Percentiles rank a stretch among this genome's conserved stretches.
phyloP scores from a whole-genome alignment of 2,113 vertebrate species.

The Microtus ochrogaster region DNA sequence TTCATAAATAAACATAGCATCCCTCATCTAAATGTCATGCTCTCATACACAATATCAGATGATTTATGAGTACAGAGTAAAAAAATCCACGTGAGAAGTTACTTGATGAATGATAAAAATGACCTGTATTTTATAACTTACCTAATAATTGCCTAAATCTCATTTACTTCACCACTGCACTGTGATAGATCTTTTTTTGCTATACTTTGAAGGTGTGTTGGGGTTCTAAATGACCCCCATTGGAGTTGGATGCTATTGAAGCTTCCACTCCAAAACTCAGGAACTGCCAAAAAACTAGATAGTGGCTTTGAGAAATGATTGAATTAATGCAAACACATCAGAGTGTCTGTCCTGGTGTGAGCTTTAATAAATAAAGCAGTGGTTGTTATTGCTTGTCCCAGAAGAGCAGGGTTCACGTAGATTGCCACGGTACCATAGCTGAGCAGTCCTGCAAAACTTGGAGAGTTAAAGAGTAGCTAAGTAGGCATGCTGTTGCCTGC shows the following conservation, averaged over 20 bases:
- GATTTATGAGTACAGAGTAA: neutral
- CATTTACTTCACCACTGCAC: neutral
- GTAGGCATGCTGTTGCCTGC: neutral
- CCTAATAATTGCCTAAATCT: neutral
- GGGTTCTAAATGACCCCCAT: neutral
- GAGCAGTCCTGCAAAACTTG: neutral
- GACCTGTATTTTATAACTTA: neutral
- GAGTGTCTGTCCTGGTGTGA: neutral
- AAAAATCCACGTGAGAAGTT: neutral
- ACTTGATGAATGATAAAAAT: neutral
- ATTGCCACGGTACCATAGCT: neutral
- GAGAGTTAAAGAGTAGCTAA: neutral
- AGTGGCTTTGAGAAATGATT: neutral
- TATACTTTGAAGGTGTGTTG: neutral
- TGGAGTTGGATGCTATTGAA: neutral
- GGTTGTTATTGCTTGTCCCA: neutral
- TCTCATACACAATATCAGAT: neutral
- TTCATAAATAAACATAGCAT: neutral
- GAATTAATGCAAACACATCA: neutral
- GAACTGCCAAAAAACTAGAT: neutral
- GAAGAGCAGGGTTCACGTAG: neutral
- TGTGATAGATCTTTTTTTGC: neutral
- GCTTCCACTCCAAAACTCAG: neutral
- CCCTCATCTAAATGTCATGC: neutral
- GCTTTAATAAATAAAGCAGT: neutral